Evolutionary conservation across 1,140 invertebrate species (phyloP).

Genomic region (Polyergus mexicanus): DNA sequence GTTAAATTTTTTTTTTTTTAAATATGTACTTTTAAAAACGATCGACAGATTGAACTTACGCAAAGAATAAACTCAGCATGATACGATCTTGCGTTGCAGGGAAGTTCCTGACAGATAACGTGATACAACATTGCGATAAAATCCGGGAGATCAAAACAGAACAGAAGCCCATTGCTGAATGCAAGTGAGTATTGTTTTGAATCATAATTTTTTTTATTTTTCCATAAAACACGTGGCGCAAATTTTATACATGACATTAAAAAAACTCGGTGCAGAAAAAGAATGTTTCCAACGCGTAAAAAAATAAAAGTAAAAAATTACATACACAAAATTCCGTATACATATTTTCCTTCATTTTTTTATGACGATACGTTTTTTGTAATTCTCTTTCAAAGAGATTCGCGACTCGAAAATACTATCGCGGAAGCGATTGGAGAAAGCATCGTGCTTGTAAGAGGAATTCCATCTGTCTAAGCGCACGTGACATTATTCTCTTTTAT

Average conservation of each 20-base stretch:
- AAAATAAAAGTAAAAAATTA: constrained; percentile 8
- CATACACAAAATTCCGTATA: not conserved
- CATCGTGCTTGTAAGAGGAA: constrained; percentile 12
- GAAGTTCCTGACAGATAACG: constrained; percentile 70
- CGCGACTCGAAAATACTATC: not conserved
- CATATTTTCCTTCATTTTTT: not conserved
- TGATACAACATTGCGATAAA: constrained; percentile 69
- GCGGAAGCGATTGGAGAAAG: not conserved
- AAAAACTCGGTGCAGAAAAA: not conserved
- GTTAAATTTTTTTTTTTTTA: not conserved
- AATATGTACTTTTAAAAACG: not conserved
- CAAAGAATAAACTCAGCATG: not conserved
- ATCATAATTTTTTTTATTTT: not conserved
- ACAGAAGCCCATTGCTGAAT: constrained; percentile 62
- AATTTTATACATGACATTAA: not conserved
- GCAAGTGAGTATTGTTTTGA: constrained; percentile 67
- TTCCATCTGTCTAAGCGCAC: constrained; percentile 37
- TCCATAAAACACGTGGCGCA: not conserved
- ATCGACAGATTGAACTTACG: not conserved
- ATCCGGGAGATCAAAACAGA: constrained; percentile 63
- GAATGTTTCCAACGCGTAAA: constrained; percentile 9
- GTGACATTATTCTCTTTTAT: constrained; percentile 31
- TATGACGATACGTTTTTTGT: not conserved
- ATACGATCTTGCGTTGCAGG: constrained; percentile 65
- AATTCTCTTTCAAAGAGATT: not conserved